These are phyloP conservation scores for Manis crassicaudata DNA, from an alignment of 2,797 vertebrate species.

Conservation along the genomic window DNA sequence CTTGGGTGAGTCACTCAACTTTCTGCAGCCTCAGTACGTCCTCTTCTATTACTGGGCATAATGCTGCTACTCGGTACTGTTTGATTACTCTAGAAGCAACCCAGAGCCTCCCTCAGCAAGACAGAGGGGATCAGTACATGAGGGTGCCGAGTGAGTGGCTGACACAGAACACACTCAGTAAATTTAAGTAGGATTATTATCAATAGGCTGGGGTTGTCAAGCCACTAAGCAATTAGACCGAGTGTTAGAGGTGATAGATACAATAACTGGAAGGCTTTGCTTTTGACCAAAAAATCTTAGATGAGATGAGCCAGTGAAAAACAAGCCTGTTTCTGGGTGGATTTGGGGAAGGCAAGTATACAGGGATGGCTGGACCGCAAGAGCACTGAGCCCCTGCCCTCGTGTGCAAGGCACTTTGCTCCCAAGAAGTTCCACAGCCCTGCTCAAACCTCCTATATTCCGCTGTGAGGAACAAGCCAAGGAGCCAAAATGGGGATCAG, in stretches of 20 bases:
- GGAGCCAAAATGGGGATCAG: neutral
- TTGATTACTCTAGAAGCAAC: neutral
- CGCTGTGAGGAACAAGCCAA: neutral
- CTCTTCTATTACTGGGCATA: neutral
- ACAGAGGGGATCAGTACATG: neutral
- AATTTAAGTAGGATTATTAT: fast-evolving
- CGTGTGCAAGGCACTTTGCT: neutral
- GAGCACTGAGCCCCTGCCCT: neutral
- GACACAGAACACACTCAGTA: neutral
- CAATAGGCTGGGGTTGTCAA: neutral
- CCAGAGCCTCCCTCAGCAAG: neutral
- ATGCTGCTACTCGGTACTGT: neutral
- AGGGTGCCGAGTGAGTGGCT: neutral
- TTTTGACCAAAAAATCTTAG: neutral
- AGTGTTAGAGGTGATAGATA: neutral
- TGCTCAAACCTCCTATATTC: neutral
- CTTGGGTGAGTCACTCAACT: neutral
- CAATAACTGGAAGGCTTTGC: neutral
- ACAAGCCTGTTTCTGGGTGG: neutral
- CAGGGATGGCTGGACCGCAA: neutral
- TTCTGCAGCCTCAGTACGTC: neutral
- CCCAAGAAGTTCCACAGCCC: neutral
- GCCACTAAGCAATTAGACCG: neutral
- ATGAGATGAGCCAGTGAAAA: neutral
- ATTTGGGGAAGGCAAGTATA: neutral